Evolutionary conservation across 2,888 invertebrate species (phyloP).

Genomic region (Trileptium ribeirensis): DNA sequence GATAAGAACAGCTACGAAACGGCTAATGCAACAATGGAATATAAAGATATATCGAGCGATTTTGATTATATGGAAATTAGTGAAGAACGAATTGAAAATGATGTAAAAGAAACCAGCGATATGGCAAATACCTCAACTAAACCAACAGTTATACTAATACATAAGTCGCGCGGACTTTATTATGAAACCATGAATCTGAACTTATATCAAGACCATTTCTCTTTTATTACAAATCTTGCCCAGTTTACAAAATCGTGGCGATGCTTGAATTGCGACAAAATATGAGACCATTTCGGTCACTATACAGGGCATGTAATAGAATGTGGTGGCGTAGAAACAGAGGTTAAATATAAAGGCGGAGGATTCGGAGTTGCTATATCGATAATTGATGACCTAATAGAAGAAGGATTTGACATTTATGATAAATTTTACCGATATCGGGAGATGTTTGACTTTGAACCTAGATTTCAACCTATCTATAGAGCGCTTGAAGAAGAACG

Average conservation of each 20-base stretch:
- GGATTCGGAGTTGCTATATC: not conserved
- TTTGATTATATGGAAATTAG: too few species aligned
- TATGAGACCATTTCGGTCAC: slow-evolving; percentile 2
- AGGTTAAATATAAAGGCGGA: not conserved
- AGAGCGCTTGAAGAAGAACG: too few species aligned
- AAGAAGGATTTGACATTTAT: slow-evolving; percentile 1
- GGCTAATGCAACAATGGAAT: not conserved
- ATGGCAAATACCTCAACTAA: too few species aligned
- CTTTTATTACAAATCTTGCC: not conserved
- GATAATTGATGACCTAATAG: not conserved
- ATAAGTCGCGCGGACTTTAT: not conserved
- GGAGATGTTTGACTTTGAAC: slow-evolving; percentile 4
- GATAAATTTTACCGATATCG: not conserved
- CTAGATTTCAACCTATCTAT: not conserved
- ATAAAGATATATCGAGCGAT: not conserved
- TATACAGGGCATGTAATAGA: not conserved
- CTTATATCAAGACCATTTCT: not conserved
- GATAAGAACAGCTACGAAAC: not conserved
- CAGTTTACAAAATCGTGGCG: slow-evolving; percentile 4
- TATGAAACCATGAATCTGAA: not conserved
- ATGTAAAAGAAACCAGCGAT: too few species aligned
- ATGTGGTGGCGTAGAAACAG: not conserved
- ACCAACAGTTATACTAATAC: not conserved
- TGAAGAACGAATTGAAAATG: too few species aligned
- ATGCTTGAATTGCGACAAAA: not conserved